Base-by-base conservation (phyloP, 1,140 invertebrate species). In the Penaeus japonicus region DNA sequence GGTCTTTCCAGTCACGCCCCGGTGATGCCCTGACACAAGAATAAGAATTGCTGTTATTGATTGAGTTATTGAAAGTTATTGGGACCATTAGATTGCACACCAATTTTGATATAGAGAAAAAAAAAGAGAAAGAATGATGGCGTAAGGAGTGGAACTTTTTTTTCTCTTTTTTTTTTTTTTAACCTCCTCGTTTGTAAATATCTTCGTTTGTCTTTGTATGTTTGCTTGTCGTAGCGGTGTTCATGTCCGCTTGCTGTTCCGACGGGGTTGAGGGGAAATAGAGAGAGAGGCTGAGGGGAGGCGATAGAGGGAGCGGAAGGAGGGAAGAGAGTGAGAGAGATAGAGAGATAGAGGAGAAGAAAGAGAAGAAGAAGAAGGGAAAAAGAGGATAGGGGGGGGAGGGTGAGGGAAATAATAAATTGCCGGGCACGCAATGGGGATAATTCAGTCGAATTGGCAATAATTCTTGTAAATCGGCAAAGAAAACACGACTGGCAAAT, bases 401-500 rank as follows among this genome's bases (percentile, higher is more conserved):
- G 22, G 30, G 54, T 47, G 54, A 18, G 47, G 54, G 18, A 4
- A 35, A 53, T 53, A 32, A 77, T 59, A 55, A 75, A 70, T 30
- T 35, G 47, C 15, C 12, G 39, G 5, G 70, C 53, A 57, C 27
- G 73, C 70, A 55, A 27, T 12, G 53, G 65, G 53, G 70, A 85
- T 85, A 85, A 77, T 85, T 85, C 54, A 55, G 70, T 47, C 5
- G 84, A 32, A 80, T 86, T 79, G 85, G 22, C 75, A 35, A 62
- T 86, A 80, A 80, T 80, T 80, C 75, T 86, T 87, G 62, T 87
- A 81, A 81, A 87, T 87, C 62, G 53, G 27, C 62, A 87, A 70
- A 81, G 77, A 87, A 73, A 80, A 81, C 78, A 70, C 65, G 18
- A 53, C 85, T n/a, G 53, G 77, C 85, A 80, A 80, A 80, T 82